A percentile compares a stretch with the other conserved stretches of the same genome.
Evolutionary conservation across 2,113 vertebrate genomes (phyloP).

Genomic region (Epinephelus lanceolatus): DNA sequence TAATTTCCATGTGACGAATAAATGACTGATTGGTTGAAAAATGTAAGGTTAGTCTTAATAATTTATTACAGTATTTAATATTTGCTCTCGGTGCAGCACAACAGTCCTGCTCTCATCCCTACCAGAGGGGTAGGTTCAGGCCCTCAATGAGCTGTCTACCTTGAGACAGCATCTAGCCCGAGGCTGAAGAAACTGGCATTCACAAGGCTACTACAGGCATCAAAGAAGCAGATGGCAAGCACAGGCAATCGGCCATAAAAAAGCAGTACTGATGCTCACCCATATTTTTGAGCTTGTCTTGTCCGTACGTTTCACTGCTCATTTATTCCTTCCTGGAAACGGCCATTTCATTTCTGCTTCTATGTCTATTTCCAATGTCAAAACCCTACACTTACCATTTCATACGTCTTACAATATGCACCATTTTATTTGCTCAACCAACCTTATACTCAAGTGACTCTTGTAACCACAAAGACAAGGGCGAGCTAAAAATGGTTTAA

Average conservation of each 20-base stretch:
- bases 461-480: background rate
- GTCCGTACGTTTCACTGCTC: constrained; percentile 21
- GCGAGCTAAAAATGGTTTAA: background rate
- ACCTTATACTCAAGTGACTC: constrained; percentile 26
- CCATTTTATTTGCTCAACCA: constrained; percentile 1
- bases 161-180: constrained; percentile 46
- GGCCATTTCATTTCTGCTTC: constrained; percentile 3
- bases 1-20: too few species aligned
- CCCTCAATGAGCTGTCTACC: constrained; percentile 36
- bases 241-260: constrained; percentile 56
- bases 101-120: too few species aligned
- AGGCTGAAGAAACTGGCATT: constrained; percentile 57
- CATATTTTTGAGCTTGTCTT: constrained; percentile 43
- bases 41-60: too few species aligned
- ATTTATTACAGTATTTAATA: background rate
- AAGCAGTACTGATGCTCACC: constrained; percentile 34
- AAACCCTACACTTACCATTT: background rate
- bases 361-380: background rate
- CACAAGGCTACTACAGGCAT: constrained; percentile 40
- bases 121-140: background rate
- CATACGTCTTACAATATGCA: background rate
- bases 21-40: background rate
- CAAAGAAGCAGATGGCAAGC: constrained; percentile 66
- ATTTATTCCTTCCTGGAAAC: constrained; percentile 24
- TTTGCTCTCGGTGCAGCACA: background rate